phyloP scores from a whole-genome alignment of 2,797 vertebrate species.

The Kryptolebias ocellatus region DNA sequence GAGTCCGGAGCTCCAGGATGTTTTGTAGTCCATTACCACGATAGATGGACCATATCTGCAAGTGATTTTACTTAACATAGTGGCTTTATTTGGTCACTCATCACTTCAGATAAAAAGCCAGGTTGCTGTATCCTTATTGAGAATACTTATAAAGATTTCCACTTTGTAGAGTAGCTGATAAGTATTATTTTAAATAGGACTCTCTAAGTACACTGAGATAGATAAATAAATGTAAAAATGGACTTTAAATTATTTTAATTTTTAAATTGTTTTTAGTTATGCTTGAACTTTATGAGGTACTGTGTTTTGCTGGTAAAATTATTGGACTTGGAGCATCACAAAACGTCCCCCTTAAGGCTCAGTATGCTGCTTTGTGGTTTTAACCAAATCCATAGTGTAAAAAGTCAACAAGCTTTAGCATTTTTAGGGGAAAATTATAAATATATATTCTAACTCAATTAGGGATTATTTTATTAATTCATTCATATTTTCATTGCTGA shows the following conservation, averaged over 20 bases:
- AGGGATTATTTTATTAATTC: constrained; percentile 34
- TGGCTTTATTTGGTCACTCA: constrained; percentile 15
- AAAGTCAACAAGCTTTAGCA: constrained; percentile 31
- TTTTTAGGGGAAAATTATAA: constrained; percentile 12
- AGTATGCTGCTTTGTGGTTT: constrained; percentile 29
- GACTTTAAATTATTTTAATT: not conserved
- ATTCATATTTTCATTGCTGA: constrained; percentile 57
- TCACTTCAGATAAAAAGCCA: not conserved
- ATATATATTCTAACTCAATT: constrained; percentile 24
- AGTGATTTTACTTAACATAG: constrained; percentile 18
- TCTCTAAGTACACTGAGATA: too few relatives aligned
- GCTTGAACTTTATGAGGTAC: not conserved
- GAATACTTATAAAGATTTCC: not conserved
- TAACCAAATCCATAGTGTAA: constrained; percentile 12
- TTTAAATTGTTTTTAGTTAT: not conserved
- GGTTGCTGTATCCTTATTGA: not conserved
- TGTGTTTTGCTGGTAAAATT: constrained; percentile 1
- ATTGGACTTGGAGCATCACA: constrained; percentile 7
- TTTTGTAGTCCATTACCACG: constrained; percentile 41
- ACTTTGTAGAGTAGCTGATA: not conserved
- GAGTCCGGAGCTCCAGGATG: constrained; percentile 48
- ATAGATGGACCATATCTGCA: constrained; percentile 31
- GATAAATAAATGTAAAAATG: not conserved
- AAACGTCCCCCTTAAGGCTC: constrained; percentile 8
- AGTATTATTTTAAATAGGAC: not conserved